phyloP scores from a whole-genome alignment of 2,888 invertebrate species.

The Ormia ochracea region DNA sequence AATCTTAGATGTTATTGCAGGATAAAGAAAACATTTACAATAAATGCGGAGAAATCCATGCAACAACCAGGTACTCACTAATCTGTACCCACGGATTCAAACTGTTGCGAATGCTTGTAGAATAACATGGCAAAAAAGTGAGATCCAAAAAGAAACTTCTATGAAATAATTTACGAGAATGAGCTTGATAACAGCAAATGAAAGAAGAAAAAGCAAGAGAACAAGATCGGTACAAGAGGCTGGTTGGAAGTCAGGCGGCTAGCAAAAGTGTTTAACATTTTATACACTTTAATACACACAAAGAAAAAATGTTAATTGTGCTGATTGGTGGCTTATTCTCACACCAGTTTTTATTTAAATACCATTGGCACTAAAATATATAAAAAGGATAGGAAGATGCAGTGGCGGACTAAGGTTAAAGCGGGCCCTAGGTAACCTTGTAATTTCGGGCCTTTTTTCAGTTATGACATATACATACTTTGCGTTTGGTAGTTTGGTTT shows the following conservation, averaged over 20 bases:
- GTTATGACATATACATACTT: too few species aligned
- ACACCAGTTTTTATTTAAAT: too few species aligned
- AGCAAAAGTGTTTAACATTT: neutral
- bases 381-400: too few species aligned
- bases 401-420: too few species aligned
- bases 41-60: neutral
- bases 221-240: constrained; percentile 24
- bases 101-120: neutral
- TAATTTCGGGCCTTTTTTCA: too few species aligned
- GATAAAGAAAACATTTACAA: constrained; percentile 5
- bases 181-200: constrained; percentile 51
- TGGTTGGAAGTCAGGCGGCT: neutral
- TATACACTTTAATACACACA: neutral
- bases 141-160: constrained; percentile 32
- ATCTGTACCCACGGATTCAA: neutral
- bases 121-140: constrained; percentile 44
- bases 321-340: neutral
- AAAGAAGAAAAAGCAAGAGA: constrained; percentile 32
- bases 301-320: neutral
- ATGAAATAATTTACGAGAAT: constrained; percentile 58
- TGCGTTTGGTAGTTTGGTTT: too few species aligned
- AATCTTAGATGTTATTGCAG: constrained; percentile 16
- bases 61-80: neutral
- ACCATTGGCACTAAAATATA: too few species aligned
- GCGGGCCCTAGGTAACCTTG: too few species aligned